These are phyloP conservation scores for Cyrtorhinus lividipennis DNA, from an alignment of 1,140 invertebrate genomes.

Conservation along the genomic window DNA sequence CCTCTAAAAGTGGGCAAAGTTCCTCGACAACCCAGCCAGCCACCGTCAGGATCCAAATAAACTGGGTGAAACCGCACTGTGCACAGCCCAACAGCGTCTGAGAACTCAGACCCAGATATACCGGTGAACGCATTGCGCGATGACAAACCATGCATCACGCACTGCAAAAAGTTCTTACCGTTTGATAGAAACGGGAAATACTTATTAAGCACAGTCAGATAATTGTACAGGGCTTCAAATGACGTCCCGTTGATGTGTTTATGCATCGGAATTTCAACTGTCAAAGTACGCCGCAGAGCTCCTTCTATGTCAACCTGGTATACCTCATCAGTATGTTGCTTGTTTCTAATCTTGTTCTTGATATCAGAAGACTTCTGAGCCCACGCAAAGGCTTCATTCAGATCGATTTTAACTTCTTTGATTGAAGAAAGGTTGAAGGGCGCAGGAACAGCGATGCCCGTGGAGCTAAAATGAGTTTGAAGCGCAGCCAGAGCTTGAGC, in stretches of 20 bases:
- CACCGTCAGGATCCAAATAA: conserved; percentile 40
- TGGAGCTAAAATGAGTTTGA: background rate
- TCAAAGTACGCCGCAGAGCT: conserved; percentile 59
- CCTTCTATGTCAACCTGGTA: conserved; percentile 78
- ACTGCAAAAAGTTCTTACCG: conserved; percentile 45
- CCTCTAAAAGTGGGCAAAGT: conserved; percentile 57
- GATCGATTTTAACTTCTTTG: conserved; percentile 33
- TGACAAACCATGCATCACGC: conserved; percentile 35
- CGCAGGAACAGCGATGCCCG: background rate
- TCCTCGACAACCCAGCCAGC: conserved; percentile 73
- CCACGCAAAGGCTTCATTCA: background rate
- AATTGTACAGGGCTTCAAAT: conserved; percentile 54
- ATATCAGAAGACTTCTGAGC: background rate
- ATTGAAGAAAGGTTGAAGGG: conserved; percentile 32
- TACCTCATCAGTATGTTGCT: conserved; percentile 35
- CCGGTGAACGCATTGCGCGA: conserved; percentile 26
- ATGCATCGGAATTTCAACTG: conserved; percentile 59
- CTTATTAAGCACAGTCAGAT: conserved; percentile 48
- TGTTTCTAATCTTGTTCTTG: background rate
- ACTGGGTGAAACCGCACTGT: conserved; percentile 35
- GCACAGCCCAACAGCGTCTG: conserved; percentile 34
- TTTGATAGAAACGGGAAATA: conserved; percentile 57
- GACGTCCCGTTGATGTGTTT: conserved; percentile 51
- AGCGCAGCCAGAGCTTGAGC: background rate
- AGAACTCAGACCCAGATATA: conserved; percentile 43